Base-by-base conservation (phyloP, 2,888 invertebrate species). In the Philhelius pedissequus region DNA sequence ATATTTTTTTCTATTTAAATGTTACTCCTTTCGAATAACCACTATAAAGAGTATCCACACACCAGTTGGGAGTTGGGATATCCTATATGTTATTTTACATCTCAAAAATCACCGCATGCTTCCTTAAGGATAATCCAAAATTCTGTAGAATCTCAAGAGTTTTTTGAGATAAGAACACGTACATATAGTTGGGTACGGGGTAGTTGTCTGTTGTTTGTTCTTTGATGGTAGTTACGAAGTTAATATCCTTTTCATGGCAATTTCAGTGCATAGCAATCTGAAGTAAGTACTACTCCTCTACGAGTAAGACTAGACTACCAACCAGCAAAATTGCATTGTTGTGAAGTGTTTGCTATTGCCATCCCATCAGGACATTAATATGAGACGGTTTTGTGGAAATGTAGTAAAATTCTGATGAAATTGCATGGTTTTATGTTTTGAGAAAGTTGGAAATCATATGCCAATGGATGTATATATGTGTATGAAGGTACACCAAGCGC, bases 221-320 rank as follows among this genome's bases (percentile, higher is more conserved):
- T 32, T 11, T 35, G 20, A 18, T 27, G 27, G 38, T 30, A 27
- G 62, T 62, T 27, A 27, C 32, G n/a, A 38, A 54, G 74, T 74
- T 71, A 68, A 77, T 73, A 77, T 77, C 52, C 56, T 56, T 83
- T 83, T 64, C 43, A 78, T 78, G 54, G 64, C 78, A 70, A 74
- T 83, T 69, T 69, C 18, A 62, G 73, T 43, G n/a, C n/a, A 50
- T 25, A 20, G 48, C 22, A 13, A 22, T 70, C 15, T 43, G 27
- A 11, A 45, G 45, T 64, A 22, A 25, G 30, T 52, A 25, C 45
- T 18, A 18, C 6, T 30, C 15, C 45, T 9, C 15, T 30, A 13
- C n/a, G n/a, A n/a, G n/a, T 38, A 11, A 60, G 40, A 60, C 60
- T 60, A 40, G 30, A 25, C 48, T 32, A 38, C 15, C 48, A 30